phyloP scores from a whole-genome alignment of 2,888 invertebrate genomes.

The Meganola albula region DNA sequence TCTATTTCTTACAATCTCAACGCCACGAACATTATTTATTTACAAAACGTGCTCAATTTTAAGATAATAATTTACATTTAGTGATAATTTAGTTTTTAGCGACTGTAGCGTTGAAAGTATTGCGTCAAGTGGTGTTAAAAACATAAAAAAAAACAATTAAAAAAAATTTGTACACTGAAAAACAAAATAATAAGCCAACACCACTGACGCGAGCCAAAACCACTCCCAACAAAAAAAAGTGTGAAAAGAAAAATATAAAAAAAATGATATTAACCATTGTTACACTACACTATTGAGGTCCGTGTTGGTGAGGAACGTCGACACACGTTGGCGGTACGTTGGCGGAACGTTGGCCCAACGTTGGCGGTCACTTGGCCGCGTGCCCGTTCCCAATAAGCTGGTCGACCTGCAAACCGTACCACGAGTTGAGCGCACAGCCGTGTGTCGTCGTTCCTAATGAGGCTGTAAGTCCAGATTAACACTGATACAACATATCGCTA shows the following conservation, averaged over 20 bases:
- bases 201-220: slow-evolving; percentile 13
- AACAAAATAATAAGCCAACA: too few species aligned
- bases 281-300: slow-evolving; percentile 74
- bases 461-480: slow-evolving; percentile 37
- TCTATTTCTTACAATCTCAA: too few species aligned
- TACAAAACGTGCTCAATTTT: slow-evolving; percentile 26
- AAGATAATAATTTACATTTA: too few species aligned
- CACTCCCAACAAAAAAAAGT: slow-evolving; percentile 7
- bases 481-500: too few species aligned
- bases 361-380: slow-evolving; percentile 60
- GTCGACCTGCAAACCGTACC: slow-evolving; percentile 69
- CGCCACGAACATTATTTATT: slow-evolving; percentile 16
- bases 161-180: neutral
- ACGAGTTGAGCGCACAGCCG: slow-evolving; percentile 62
- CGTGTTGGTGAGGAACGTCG: slow-evolving; percentile 71
- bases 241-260: slow-evolving; percentile 21
- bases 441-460: slow-evolving; percentile 75
- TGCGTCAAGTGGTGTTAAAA: slow-evolving; percentile 6
- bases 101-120: slow-evolving; percentile 8
- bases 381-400: slow-evolving; percentile 62
- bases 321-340: slow-evolving; percentile 64
- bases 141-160: neutral
- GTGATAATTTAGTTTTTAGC: slow-evolving; percentile 14
- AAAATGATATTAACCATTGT: slow-evolving; percentile 37
- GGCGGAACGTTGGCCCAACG: too few species aligned